Evolutionary conservation across 2,113 vertebrate species (phyloP), one percentile per base, ranked within the genome.

Genomic region (Pituophis catenifer): DNA sequence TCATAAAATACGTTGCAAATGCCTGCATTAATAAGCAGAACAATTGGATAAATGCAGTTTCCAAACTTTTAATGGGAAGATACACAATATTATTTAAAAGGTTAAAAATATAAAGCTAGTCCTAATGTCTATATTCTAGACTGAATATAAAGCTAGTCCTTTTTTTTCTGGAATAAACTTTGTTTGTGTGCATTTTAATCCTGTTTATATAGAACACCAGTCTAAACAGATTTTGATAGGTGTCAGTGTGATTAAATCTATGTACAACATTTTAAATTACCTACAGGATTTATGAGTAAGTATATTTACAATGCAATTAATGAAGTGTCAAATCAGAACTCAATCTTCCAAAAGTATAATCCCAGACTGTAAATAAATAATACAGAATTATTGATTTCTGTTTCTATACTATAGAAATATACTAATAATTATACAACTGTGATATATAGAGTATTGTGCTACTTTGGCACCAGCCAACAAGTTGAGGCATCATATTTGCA

Each of bases 11-110:
- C 1, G 5, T 59, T 90, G 33, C 59, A 94, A 53, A 52, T 94
- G 19, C 95, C 90, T 93, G 1, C 26, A 85, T 87, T 87, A 92
- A 94, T 92, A 90, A 21, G 86, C 0, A 0, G 53, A 94, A 11
- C 44, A 88, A 0, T 17, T 89, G 89, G 90, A 13, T 11, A 59
- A 86, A 59, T 89, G 2, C 9, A 23, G 9, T 86, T 90, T 86
- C 29, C 54, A 86, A 81, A 86, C 44, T 48, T 48, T 81, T 85
- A 52, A 58, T 10, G 2, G 2, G 12, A 48, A 6, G 53, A 86
- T 95, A 89, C 88, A 86, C 57, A 23, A 2, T 50, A 11, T 19
- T 29, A 3, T 24, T 1, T 13, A 70, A 17, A 2, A 59, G n/a
- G 8, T 0, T 57, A 29, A 89, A 90, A 26, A 26, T 89, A 58